phyloP scores from a whole-genome alignment of 1,140 invertebrate species.

The Nilaparvata lugens region DNA sequence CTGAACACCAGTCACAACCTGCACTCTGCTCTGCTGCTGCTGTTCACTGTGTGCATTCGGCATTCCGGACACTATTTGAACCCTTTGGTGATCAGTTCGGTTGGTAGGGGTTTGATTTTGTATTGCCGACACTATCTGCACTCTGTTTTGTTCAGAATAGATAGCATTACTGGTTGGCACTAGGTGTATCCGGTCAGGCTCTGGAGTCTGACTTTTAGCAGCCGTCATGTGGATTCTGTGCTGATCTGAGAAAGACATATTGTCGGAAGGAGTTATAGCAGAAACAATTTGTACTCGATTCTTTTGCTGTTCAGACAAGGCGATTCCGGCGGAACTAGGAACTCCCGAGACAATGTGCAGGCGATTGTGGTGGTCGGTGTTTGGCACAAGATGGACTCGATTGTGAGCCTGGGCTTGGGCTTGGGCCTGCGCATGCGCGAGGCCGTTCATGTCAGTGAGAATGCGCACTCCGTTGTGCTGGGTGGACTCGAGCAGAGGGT shows the following conservation, averaged over 20 bases:
- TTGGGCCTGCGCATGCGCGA: not conserved
- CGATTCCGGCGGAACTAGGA: not conserved
- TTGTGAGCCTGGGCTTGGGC: not conserved
- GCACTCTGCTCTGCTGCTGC: slow-evolving; percentile 24
- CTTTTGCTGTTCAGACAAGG: slow-evolving; percentile 22
- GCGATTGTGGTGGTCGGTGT: slow-evolving; percentile 20
- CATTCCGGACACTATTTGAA: slow-evolving; percentile 20
- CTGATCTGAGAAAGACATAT: slow-evolving; percentile 9
- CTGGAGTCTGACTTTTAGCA: not conserved
- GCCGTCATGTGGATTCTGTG: slow-evolving; percentile 13
- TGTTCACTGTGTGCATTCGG: slow-evolving; percentile 20
- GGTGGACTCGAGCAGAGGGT: slow-evolving; percentile 11
- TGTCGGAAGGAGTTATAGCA: not conserved
- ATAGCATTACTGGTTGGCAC: not conserved
- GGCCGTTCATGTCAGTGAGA: slow-evolving; percentile 24
- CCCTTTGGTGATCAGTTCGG: slow-evolving; percentile 14
- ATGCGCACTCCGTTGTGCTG: slow-evolving; percentile 27
- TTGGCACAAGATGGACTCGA: slow-evolving; percentile 3
- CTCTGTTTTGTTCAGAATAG: slow-evolving; percentile 13
- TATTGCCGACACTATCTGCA: slow-evolving; percentile 19
- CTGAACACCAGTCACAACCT: slow-evolving; percentile 21
- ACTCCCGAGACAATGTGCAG: slow-evolving; percentile 22
- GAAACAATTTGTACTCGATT: slow-evolving; percentile 18
- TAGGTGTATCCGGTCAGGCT: not conserved
- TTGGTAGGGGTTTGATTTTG: slow-evolving; percentile 19